Percentiles rank a stretch among this genome's conserved stretches.
phyloP scores from a whole-genome alignment of 2,888 invertebrate species.

The Baccha elongata region DNA sequence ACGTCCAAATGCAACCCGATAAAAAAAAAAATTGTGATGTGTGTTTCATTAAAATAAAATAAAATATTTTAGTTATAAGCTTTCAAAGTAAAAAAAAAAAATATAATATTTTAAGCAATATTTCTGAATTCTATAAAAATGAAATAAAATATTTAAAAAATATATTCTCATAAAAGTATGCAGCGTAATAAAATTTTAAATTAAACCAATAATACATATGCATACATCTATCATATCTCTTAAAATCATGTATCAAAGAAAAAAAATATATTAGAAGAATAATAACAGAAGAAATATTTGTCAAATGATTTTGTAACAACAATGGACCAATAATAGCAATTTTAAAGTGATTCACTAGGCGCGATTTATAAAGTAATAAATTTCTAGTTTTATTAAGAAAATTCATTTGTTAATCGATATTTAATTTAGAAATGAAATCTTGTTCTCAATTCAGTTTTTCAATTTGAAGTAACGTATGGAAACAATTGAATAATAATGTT shows the following conservation, averaged over 20 bases:
- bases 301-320: too few relatives aligned
- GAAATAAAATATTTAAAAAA: conserved; percentile 45
- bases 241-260: neutral
- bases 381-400: too few relatives aligned
- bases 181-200: conserved; percentile 7
- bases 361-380: too few relatives aligned
- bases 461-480: too few relatives aligned
- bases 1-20: conserved; percentile 41
- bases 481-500: too few relatives aligned
- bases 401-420: too few relatives aligned
- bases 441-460: too few relatives aligned
- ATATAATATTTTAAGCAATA: conserved; percentile 17
- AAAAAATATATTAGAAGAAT: neutral
- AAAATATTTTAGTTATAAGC: conserved; percentile 60
- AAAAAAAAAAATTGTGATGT: conserved; percentile 20
- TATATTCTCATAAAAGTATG: conserved; percentile 12
- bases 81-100: neutral
- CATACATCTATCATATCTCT: neutral
- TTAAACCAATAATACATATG: neutral
- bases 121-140: conserved; percentile 25
- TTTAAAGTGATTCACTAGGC: too few relatives aligned
- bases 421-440: too few relatives aligned
- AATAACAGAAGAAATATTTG: too few relatives aligned
- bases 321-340: too few relatives aligned
- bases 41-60: conserved; percentile 54